A percentile compares a stretch with the other conserved stretches of the same genome.
Conservation (phyloP, 2,113 vertebrate species). For the Climacteris rufus region DNA sequence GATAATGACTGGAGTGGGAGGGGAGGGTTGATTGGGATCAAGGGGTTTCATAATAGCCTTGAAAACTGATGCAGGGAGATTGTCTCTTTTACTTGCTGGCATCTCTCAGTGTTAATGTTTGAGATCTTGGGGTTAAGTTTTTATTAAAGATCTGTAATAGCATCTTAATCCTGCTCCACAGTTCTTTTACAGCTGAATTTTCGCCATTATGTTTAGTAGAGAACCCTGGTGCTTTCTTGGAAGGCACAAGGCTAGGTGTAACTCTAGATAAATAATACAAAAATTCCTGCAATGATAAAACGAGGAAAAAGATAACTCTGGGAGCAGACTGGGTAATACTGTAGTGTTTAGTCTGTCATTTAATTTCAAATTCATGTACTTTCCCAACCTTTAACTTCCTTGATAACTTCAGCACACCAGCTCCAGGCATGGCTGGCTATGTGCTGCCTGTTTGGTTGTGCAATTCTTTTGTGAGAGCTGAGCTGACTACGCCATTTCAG, state of each 20-base stretch:
- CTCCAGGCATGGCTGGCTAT: background rate
- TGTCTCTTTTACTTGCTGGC: background rate
- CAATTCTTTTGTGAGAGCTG: background rate
- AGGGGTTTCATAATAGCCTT: background rate
- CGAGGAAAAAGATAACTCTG: background rate
- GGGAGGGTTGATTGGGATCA: background rate
- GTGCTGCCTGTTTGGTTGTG: background rate
- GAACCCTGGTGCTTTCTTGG: background rate
- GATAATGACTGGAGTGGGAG: background rate
- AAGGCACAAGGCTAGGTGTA: background rate
- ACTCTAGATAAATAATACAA: background rate
- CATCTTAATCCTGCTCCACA: background rate
- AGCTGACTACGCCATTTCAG: background rate
- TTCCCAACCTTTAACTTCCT: background rate
- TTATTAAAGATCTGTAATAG: background rate
- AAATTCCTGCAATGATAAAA: background rate
- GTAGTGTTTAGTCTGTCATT: background rate
- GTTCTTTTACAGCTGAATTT: background rate
- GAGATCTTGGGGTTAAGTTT: background rate
- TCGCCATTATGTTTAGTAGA: background rate
- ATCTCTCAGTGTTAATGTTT: background rate
- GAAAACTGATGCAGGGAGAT: background rate
- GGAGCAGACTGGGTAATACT: background rate
- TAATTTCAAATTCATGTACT: background rate
- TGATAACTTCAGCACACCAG: background rate